A percentile compares a stretch with the other conserved stretches of the same genome.
Evolutionary conservation across 2,888 invertebrate species (phyloP).

Genomic region (Fragum sueziense): DNA sequence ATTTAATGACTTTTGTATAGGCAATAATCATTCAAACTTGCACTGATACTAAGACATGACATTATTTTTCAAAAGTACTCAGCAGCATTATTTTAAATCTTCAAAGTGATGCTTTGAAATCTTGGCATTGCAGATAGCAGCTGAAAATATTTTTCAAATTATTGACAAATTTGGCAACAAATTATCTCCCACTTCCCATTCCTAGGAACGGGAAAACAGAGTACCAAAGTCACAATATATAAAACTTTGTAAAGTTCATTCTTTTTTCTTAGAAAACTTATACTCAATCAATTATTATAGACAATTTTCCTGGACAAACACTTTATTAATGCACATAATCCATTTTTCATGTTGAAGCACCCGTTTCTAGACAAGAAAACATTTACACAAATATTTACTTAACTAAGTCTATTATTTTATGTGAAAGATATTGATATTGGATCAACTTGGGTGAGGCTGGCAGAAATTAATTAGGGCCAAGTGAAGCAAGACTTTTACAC

Average conservation of each 20-base stretch:
- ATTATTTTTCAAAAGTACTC: not conserved
- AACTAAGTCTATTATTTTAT: not conserved
- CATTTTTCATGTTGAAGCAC: not conserved
- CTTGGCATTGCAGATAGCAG: no score
- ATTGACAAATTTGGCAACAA: no score
- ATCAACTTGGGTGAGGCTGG: not conserved
- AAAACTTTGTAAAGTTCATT: no score
- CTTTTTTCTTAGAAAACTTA: no score
- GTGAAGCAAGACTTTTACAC: not conserved
- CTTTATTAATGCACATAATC: not conserved
- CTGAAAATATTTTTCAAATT: no score
- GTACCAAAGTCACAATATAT: no score
- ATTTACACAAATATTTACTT: not conserved
- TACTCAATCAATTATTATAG: no score
- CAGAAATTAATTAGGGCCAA: not conserved
- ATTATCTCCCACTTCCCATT: no score
- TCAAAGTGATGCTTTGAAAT: no score
- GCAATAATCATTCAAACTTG: not conserved
- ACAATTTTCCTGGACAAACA: not conserved
- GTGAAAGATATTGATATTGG: not conserved
- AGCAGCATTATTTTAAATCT: no score
- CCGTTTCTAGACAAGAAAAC: not conserved
- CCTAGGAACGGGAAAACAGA: no score
- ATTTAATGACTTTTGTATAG: not conserved
- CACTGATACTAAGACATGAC: not conserved